Evolutionary conservation across 2,888 invertebrate genomes (phyloP), one percentile per base, ranked within the genome.

Genomic region (Chrysotoxum bicinctum): DNA sequence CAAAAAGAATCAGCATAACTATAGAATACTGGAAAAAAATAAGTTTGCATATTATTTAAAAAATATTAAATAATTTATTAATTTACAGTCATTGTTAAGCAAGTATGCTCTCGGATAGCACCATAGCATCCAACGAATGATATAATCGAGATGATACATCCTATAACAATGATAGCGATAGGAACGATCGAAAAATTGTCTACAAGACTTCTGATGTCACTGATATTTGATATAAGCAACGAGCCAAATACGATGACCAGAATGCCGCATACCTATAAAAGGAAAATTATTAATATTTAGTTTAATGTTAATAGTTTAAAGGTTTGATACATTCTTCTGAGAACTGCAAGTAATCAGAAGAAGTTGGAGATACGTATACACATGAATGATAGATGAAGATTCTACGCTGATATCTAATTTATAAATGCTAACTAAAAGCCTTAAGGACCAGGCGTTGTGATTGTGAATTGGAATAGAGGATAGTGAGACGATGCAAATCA

Each of bases 61-160:
- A 1, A n/a, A 40, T 32, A 1, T 9, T 30, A 30, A 14, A 23
- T 5, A 19, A 4, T 2, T 30, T 8, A 50, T 73, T 12, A 66
- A 88, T 94, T 93, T 93, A 97, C 97, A 89, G 96, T 95, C 90
- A 96, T 94, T 66, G 96, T 94, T 94, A 97, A 96, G 92, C 97
- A 97, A 90, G 96, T 95, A 90, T 96, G 96, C 92, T 98, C 97
- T 87, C 96, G 94, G 87, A 96, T 95, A 12, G 98, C 97, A 37
- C 98, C 97, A 90, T 97, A 97, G 92, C 98, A 98, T 83, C 97
- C 98, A 90, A 97, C 95, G 93, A 97, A 97, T 0, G 97, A 95
- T 87, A 97, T 95, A 88, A 97, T 90, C 90, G 97, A 96, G 89
- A 96, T 94, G 26, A 96, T 89, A 30, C 94, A 93, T 14, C 96